Evolutionary conservation across 2,113 vertebrate species (phyloP).

Genomic region (Ramphastos sulfuratus): DNA sequence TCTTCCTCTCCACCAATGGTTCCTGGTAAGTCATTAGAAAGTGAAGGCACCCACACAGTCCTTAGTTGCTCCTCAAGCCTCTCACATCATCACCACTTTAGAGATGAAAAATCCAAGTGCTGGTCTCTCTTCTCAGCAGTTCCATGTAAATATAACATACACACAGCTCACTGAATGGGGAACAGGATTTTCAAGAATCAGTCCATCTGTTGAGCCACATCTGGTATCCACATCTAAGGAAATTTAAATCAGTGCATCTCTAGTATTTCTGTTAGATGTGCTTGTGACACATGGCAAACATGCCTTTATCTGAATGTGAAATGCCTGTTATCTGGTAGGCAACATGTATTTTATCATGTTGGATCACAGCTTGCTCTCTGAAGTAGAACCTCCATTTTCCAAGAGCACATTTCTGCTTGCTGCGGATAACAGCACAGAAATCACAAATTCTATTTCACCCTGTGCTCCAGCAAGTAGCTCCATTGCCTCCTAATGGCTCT

Average conservation of each 20-base stretch:
- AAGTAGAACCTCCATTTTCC: constrained; percentile 51
- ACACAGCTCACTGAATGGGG: neutral
- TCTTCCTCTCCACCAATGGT: neutral
- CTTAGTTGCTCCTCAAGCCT: neutral
- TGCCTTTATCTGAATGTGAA: constrained; percentile 61
- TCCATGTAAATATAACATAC: neutral
- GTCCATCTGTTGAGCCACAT: neutral
- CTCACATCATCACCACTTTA: neutral
- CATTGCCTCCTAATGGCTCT: constrained; percentile 11
- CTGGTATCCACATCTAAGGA: constrained; percentile 29
- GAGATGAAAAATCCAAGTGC: neutral
- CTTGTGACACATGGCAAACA: constrained; percentile 46
- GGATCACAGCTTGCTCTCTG: constrained; percentile 46
- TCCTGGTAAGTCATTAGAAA: neutral
- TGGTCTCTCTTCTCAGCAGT: neutral
- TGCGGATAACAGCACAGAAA: constrained; percentile 47
- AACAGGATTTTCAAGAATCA: neutral
- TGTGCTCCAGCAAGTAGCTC: neutral
- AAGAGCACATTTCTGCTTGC: constrained; percentile 32
- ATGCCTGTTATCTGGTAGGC: neutral
- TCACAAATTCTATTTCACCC: neutral
- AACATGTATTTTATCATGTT: constrained; percentile 48
- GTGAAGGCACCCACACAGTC: neutral
- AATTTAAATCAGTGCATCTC: constrained; percentile 68
- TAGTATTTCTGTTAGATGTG: constrained; percentile 58